phyloP scores from a whole-genome alignment of 2,888 invertebrate genomes.

The Cephus spinipes region DNA sequence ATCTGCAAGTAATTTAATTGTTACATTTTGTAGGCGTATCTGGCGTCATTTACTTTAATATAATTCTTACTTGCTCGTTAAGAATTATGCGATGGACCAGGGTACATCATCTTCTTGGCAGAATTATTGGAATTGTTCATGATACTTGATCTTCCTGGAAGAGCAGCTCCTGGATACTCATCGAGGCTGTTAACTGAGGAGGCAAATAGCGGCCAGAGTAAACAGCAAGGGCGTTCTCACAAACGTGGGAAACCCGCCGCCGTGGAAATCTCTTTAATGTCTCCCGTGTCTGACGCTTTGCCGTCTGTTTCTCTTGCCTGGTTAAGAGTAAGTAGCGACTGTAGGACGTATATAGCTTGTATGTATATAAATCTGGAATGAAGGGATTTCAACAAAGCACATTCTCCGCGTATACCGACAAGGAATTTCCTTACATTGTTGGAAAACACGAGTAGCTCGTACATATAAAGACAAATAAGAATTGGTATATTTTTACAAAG shows the following conservation, averaged over 20 bases:
- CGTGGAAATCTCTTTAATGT: conserved; percentile 7
- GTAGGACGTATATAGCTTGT: conserved; percentile 13
- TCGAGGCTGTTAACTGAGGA: conserved; percentile 4
- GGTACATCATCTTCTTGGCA: neutral
- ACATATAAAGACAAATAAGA: neutral
- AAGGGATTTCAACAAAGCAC: neutral
- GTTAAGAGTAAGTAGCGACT: neutral
- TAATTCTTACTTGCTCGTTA: neutral
- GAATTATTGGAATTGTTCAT: neutral
- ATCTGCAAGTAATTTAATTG: neutral
- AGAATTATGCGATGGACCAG: neutral
- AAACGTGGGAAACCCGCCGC: conserved; percentile 38
- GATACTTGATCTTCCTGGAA: neutral
- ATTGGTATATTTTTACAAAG: neutral
- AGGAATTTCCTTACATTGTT: neutral
- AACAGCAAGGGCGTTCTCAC: conserved; percentile 34
- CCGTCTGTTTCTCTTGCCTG: neutral
- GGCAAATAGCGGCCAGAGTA: conserved; percentile 38
- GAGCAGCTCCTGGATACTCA: conserved; percentile 1
- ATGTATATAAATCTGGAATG: neutral
- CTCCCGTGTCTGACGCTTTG: neutral
- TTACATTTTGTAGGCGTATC: neutral
- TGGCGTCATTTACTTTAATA: neutral
- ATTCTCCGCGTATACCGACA: neutral
- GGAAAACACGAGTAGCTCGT: neutral